Evolutionary conservation across 2,113 vertebrate species (phyloP).

Genomic region (Plecotus auritus): DNA sequence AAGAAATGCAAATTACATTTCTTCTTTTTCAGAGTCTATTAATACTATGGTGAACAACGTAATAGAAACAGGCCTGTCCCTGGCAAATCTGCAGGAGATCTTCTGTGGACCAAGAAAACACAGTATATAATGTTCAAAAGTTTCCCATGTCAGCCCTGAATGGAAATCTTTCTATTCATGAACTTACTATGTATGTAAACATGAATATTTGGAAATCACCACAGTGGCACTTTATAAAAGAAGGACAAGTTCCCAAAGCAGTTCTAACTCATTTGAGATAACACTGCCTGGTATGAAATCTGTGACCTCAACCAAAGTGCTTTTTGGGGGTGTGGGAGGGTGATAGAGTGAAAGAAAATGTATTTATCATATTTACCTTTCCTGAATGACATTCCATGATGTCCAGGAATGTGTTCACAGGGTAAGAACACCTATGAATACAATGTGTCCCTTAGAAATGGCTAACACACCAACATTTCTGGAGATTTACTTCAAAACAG

Average conservation of each 20-base stretch:
- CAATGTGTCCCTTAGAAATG: neutral
- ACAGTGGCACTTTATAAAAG: neutral
- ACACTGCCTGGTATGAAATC: neutral
- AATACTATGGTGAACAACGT: neutral
- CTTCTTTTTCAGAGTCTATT: neutral
- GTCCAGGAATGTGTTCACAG: neutral
- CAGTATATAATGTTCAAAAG: neutral
- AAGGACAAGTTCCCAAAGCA: neutral
- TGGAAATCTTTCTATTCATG: neutral
- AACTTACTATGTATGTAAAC: neutral
- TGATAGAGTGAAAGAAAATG: neutral
- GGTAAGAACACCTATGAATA: neutral
- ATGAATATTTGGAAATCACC: neutral
- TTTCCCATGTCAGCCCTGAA: neutral
- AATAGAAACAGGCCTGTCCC: neutral
- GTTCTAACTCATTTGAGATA: neutral
- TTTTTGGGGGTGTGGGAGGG: accelerated
- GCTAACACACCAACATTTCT: neutral
- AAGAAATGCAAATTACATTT: neutral
- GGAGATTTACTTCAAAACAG: neutral
- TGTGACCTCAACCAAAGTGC: neutral
- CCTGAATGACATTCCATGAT: neutral
- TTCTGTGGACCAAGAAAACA: neutral
- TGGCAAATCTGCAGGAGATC: neutral
- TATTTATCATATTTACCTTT: neutral